Percentiles rank a stretch among this genome's conserved stretches.
phyloP scores from a whole-genome alignment of 2,113 vertebrate species.

The Grus americana region DNA sequence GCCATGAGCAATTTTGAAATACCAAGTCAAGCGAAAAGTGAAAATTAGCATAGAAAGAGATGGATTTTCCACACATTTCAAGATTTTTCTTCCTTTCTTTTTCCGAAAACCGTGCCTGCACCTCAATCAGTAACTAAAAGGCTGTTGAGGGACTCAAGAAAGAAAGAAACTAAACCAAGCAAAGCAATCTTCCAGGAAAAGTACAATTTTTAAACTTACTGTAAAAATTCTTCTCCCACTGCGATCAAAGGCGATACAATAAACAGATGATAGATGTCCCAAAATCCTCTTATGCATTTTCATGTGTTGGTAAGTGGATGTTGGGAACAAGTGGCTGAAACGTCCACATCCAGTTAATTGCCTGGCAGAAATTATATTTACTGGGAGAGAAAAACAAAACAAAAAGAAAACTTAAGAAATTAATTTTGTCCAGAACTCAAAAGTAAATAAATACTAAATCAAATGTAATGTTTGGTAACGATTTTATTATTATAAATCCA shows the following conservation, averaged over 20 bases:
- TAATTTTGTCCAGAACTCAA: background rate
- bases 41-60: background rate
- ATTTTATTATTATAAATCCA: background rate
- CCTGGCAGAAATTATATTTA: conserved; percentile 87
- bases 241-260: conserved; percentile 96
- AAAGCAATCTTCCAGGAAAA: background rate
- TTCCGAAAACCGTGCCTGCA: background rate
- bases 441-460: background rate
- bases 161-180: background rate
- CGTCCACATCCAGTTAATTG: conserved; percentile 88
- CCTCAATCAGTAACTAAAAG: background rate
- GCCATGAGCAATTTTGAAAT: background rate
- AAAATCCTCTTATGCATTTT: conserved; percentile 98
- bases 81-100: background rate
- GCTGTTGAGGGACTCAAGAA: background rate
- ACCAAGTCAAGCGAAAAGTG: background rate
- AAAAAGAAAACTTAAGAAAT: background rate
- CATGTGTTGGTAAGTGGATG: conserved; percentile 93
- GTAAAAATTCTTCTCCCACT: conserved; percentile 95
- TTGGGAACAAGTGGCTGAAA: conserved; percentile 87
- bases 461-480: background rate
- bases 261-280: conserved; percentile 96
- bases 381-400: conserved; percentile 64
- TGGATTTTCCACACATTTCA: background rate
- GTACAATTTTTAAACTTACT: conserved; percentile 71